These are phyloP conservation scores for Margaritifera margaritifera DNA, from an alignment of 2,888 invertebrate species.

Conservation along the genomic window DNA sequence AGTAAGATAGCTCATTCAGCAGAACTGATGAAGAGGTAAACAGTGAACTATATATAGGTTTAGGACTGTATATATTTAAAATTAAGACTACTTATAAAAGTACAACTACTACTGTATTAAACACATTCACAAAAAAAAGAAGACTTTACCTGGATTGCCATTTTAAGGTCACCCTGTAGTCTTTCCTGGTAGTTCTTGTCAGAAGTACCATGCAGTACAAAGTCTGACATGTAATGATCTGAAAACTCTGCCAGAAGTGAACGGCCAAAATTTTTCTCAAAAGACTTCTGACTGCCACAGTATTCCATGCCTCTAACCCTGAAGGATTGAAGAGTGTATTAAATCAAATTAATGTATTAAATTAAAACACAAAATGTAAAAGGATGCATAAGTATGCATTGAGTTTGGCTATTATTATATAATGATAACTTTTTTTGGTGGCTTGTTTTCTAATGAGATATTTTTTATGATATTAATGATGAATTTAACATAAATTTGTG, in stretches of 20 bases:
- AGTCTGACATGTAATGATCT: constrained; percentile 72
- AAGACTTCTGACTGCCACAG: constrained; percentile 49
- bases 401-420: too few species aligned
- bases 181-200: constrained; percentile 63
- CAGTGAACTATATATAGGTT: too few species aligned
- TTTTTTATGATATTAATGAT: too few species aligned
- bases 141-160: constrained; percentile 62
- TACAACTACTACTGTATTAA: neutral
- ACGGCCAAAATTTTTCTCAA: constrained; percentile 71
- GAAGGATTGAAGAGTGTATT: neutral
- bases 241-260: constrained; percentile 71
- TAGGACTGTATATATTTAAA: too few species aligned
- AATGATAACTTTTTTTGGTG: too few species aligned
- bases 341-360: neutral
- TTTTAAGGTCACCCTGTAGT: constrained; percentile 66
- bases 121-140: neutral
- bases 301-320: neutral
- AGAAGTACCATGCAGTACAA: constrained; percentile 73
- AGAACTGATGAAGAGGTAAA: too few species aligned
- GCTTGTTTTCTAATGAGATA: too few species aligned
- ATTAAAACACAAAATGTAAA: neutral
- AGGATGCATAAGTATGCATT: too few species aligned
- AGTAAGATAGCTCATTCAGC: too few species aligned
- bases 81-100: neutral
- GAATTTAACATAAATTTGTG: too few species aligned